Evolutionary conservation across 1,140 invertebrate species (phyloP), one percentile per base, ranked within the genome.

Genomic region (Nebria ingens): DNA sequence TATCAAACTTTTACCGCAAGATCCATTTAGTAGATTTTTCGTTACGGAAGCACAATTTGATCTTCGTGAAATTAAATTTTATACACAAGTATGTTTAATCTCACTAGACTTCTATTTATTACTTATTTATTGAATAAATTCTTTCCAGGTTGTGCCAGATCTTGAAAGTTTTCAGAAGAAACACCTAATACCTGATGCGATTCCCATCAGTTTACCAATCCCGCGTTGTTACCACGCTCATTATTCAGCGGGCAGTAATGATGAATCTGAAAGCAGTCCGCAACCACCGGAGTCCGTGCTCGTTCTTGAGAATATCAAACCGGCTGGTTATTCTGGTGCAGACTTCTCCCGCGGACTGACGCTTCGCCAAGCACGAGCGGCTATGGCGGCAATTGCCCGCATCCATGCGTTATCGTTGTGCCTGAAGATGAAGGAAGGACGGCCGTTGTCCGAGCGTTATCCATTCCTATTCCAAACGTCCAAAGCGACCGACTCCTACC

Each of bases 31-130:
- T 55, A 72, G 86, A 21, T 82, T 82, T 56, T 88, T 89, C 66
- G 85, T 88, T 22, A 85, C 83, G 23, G 85, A 88, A 65, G 86
- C 85, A 1, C 86, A 89, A 68, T 89, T 89, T 65, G 86, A 89
- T 70, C 78, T 87, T 1, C 74, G 87, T 49, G 87, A 89, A 70
- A 89, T 89, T 61, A 82, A 87, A 57, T 89, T 90, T 71, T 90
- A 89, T 66, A 89, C 86, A 0, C 79, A 86, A 76, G 79, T 87
- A 67, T 75, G 72, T 57, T 67, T 69, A 4, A 45, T 42, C 11
- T 17, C 49, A 25, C 6, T 25, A 49, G 17, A n/a, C n/a, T 45
- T 50, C 49, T 50, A 21, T 51, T 21, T 38, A 3, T 21, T 23
- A 59, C 52, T 15, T 34, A 17, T 19, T 20, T 15, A 42, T n/a